phyloP scores from a whole-genome alignment of 2,797 vertebrate genomes.

The Peromyscus nudipes region DNA sequence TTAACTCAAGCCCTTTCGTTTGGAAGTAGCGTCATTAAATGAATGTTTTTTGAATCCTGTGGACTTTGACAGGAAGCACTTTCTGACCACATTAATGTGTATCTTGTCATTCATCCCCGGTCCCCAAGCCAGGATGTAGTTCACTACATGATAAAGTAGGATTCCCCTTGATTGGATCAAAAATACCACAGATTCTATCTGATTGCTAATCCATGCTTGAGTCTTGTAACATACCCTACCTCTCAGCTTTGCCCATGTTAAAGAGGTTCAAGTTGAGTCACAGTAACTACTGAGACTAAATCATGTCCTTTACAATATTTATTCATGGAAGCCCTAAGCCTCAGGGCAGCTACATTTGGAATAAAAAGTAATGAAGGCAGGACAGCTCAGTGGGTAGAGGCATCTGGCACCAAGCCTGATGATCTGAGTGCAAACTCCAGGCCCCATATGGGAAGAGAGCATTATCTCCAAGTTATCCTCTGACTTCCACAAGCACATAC shows the following conservation, averaged over 20 bases:
- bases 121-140: neutral
- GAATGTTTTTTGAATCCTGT: neutral
- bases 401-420: too few relatives aligned
- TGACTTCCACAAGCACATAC: neutral
- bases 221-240: neutral
- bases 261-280: neutral
- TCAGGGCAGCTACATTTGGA: neutral
- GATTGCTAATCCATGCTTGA: neutral
- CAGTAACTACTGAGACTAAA: neutral
- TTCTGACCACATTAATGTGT: neutral
- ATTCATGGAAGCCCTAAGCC: neutral
- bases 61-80: neutral
- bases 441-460: neutral
- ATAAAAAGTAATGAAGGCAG: neutral
- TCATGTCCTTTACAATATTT: neutral
- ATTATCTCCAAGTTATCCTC: neutral
- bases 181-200: slow-evolving; percentile 25
- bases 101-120: neutral
- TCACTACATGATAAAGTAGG: neutral
- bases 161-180: neutral
- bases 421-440: neutral
- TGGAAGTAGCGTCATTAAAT: neutral
- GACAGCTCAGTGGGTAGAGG: neutral
- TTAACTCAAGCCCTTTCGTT: neutral
- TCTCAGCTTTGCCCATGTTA: neutral